Evolutionary conservation across 1,140 invertebrate species (phyloP), one percentile per base, ranked within the genome.

Genomic region (Saccostrea cuccullata): DNA sequence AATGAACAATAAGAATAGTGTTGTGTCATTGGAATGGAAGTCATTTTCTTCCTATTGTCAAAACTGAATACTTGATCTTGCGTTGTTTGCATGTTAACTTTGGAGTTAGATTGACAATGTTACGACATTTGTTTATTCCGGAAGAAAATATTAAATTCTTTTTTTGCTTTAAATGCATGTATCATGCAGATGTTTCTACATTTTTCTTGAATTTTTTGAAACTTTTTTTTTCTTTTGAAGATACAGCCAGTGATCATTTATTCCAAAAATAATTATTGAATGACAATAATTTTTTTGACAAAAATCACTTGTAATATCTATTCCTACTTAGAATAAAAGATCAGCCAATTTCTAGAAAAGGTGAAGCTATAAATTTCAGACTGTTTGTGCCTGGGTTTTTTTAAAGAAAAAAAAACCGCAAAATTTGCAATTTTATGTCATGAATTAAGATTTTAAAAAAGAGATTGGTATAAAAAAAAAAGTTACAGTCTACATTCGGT

Each of bases 21-120:
- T 77, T 77, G 9, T 77, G 70, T 77, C 70, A 77, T 26, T 30
- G 26, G 15, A 15, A 6, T 77, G 70, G 70, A 77, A 77, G 70
- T 77, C 13, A 36, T 13, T 6, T 15, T 30, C 30, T 77, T 77
- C 70, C 70, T 77, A 77, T 36, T 77, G 70, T 77, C 70, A 77
- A 30, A 77, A 36, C 15, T 77, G 70, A 77, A 77, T 77, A 77
- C 70, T 15, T 77, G 3, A 77, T 36, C 70, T 77, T 30, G 26
- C 23, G 15, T 77, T 77, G 70, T 36, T 30, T 77, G 70, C 70
- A 77, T 77, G 26, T 36, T 77, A 77, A 77, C 58, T 17, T 20
- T 6, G 58, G n/a, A 17, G 15, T 64, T 17, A 64, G 17, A 17
- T 64, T n/a, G 15, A 20, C 58, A 64, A 64, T 20, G 17, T 20